These are phyloP conservation scores for Autographa pulchrina DNA, from an alignment of 2,888 invertebrate species.

Conservation along the genomic window DNA sequence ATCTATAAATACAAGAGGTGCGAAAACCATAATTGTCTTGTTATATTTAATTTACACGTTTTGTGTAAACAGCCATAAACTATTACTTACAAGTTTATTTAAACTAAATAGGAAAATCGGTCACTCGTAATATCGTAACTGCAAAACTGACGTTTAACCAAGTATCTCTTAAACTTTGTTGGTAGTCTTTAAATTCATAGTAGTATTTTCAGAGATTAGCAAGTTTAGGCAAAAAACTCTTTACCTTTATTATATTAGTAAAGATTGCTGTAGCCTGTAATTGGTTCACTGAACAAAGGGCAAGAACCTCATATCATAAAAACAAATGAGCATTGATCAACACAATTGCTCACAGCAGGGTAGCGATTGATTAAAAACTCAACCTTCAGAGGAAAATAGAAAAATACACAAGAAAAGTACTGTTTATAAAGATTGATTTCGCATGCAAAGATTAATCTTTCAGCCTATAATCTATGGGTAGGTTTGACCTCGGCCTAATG, in stretches of 20 bases:
- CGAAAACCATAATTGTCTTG: slow-evolving; percentile 12
- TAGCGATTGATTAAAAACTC: slow-evolving; percentile 1
- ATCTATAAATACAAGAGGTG: background rate
- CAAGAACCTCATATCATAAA: slow-evolving; percentile 1
- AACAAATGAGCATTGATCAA: background rate
- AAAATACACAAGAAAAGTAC: background rate
- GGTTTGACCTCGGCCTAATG: slow-evolving; percentile 79
- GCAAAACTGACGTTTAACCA: background rate
- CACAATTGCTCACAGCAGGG: slow-evolving; percentile 4
- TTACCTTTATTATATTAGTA: background rate
- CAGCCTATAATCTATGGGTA: slow-evolving; percentile 42
- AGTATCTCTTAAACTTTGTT: too few relatives aligned
- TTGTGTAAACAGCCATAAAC: slow-evolving; percentile 36
- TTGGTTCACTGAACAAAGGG: background rate
- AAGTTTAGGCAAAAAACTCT: too few relatives aligned
- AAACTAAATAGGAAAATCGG: slow-evolving; percentile 46
- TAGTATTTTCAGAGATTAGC: too few relatives aligned
- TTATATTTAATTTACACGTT: slow-evolving; percentile 28
- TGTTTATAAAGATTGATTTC: background rate
- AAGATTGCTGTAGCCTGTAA: background rate
- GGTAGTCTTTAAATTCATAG: too few relatives aligned
- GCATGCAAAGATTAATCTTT: slow-evolving; percentile 39
- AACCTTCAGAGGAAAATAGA: background rate
- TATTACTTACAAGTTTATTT: slow-evolving; percentile 27
- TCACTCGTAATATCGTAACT: slow-evolving; percentile 33